Base-by-base conservation (phyloP, 2,113 vertebrate species). In the Microcebus tavaratra region DNA sequence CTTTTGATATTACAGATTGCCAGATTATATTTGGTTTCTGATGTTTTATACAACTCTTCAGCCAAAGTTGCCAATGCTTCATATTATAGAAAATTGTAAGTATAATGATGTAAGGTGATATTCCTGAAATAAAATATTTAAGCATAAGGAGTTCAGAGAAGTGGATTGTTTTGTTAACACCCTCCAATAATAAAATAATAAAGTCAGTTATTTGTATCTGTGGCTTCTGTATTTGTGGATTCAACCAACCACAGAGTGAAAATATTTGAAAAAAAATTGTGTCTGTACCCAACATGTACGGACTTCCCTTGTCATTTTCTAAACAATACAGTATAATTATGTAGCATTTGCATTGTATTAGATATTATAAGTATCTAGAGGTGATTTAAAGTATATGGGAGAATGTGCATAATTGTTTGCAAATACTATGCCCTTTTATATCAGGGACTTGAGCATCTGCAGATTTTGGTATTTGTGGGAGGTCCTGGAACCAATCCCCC, bases 31-130 rank as follows among this genome's bases (percentile, higher is more conserved):
- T 98, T 99, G 39, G 99, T 99, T 96, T 99, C 99, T 0, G 99
- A 99, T 98, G 99, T 99, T 95, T 98, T 99, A 78, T 99, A 99
- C 98, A 99, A 99, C 98, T 99, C 99, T 73, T 99, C 99, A 86
- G 99, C 99, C 98, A 99, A 99, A 99, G 99, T 99, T 94, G 97
- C 99, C 98, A 99, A 99, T 97, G 99, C 99, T 85, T 99, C 99
- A 67, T 99, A 99, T 98, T 99, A 99, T 91, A 99, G 99, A 97
- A 99, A 99, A 99, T 99, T 99, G 99, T 99, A 99, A 99, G 99
- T 99, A 98, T 96, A 57, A 6, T 90, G n/a, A 80, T 96, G 50
- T 81, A 82, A 94, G n/a, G 29, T 55, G 79, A 36, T 94, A 80
- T 29, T 91, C 75, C 59, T 86, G 68, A 97, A 85, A 90, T 96